Percentiles rank a stretch among this genome's conserved stretches.
Conservation (phyloP, 2,113 vertebrate genomes). For the Peucedramus taeniatus region DNA sequence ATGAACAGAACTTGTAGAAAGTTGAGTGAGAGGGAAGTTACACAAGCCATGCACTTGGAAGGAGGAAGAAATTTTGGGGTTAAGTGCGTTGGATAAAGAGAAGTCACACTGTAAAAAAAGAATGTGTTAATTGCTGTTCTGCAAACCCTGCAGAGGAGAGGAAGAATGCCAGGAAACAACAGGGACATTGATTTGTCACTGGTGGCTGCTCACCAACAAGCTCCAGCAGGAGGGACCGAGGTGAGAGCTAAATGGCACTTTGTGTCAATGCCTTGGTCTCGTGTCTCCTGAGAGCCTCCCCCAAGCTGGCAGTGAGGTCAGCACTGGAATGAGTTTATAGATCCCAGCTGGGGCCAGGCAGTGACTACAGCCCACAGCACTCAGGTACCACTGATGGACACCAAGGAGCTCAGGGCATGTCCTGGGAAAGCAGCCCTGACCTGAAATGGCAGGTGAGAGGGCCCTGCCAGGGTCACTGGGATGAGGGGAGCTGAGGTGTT, state of each 20-base stretch:
- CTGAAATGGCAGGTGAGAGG: not conserved
- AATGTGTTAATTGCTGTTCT: not conserved
- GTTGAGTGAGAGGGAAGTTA: slow-evolving; percentile 16
- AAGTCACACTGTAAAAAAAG: not conserved
- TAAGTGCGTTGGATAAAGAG: not conserved
- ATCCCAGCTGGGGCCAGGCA: not conserved
- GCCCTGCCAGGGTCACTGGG: not conserved
- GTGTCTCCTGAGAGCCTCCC: not conserved
- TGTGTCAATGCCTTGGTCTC: not conserved
- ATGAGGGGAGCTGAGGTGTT: not conserved
- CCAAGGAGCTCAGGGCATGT: not conserved
- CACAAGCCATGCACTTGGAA: not conserved
- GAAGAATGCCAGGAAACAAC: not conserved
- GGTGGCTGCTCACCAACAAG: not conserved
- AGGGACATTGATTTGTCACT: slow-evolving; percentile 3
- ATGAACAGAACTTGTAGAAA: not conserved
- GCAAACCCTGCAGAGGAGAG: slow-evolving; percentile 9
- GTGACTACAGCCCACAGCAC: rapidly evolving
- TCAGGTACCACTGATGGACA: rapidly evolving
- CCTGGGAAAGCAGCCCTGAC: not conserved
- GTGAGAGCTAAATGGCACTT: not conserved
- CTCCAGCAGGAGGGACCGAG: not conserved
- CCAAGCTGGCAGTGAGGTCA: not conserved
- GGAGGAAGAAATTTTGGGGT: not conserved
- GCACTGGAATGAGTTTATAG: not conserved